Conservation (phyloP, 2,797 vertebrate genomes). For the Phoxinus dragarum region DNA sequence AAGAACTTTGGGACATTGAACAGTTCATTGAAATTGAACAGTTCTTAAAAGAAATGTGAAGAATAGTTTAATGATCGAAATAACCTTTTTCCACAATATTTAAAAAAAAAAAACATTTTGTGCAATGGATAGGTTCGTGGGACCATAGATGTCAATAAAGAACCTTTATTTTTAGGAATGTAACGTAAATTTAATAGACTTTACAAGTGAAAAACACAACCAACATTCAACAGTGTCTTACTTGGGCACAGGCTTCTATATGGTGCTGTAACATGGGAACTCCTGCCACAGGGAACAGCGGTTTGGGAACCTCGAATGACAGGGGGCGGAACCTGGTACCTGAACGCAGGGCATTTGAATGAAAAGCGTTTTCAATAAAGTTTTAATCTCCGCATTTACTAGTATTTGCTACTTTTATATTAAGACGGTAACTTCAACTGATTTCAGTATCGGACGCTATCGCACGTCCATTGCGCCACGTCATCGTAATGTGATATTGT, state of each 20-base stretch:
- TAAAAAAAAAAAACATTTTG: background rate
- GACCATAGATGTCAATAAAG: no score
- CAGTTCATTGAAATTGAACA: no score
- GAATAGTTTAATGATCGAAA: background rate
- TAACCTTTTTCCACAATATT: background rate
- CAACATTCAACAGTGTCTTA: constrained; percentile 60
- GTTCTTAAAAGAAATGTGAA: background rate
- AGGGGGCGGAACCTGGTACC: constrained; percentile 95
- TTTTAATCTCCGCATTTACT: background rate
- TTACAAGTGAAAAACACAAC: background rate
- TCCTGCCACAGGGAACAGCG: constrained; percentile 95
- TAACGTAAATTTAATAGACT: background rate
- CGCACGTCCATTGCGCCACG: constrained; percentile 54
- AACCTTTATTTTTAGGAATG: background rate
- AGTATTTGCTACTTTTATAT: background rate
- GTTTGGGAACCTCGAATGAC: constrained; percentile 97
- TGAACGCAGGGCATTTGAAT: constrained; percentile 61
- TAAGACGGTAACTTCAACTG: background rate
- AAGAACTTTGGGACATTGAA: no score
- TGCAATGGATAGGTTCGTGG: no score
- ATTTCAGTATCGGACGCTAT: background rate
- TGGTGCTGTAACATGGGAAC: constrained; percentile 99
- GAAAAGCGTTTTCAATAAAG: background rate
- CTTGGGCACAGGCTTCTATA: constrained; percentile 94
- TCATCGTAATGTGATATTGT: constrained; percentile 43